These are phyloP conservation scores for Toxotes jaculatrix DNA, from an alignment of 2,113 vertebrate species.

Conservation along the genomic window DNA sequence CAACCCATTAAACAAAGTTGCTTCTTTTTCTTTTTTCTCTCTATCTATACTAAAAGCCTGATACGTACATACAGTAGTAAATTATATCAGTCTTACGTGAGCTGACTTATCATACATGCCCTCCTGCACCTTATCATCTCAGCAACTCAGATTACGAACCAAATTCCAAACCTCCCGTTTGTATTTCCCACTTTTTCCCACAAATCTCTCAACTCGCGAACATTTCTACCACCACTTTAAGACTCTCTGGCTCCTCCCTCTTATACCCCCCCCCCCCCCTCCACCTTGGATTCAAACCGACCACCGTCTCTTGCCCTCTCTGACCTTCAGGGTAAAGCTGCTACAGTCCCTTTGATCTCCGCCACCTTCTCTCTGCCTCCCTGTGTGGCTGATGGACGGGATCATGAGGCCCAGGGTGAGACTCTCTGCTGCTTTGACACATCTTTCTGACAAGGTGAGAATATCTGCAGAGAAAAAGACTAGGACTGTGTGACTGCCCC, in stretches of 20 bases:
- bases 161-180: background rate
- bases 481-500: background rate
- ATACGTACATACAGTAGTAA: background rate
- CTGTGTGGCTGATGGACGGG: conserved; percentile 59
- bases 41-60: background rate
- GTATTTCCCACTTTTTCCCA: background rate
- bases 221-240: conserved; percentile 11
- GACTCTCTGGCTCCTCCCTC: conserved; percentile 10
- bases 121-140: too few relatives aligned
- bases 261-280: background rate
- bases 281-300: conserved; percentile 22
- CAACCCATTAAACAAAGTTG: conserved; percentile 1
- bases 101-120: too few relatives aligned
- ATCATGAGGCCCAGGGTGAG: conserved; percentile 50
- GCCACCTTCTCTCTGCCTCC: background rate
- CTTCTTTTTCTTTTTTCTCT: background rate
- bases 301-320: conserved; percentile 15
- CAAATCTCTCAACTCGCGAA: background rate
- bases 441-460: conserved; percentile 78
- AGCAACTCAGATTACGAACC: background rate
- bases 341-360: conserved; percentile 42
- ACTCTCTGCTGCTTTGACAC: conserved; percentile 58
- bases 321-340: conserved; percentile 51
- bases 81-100: background rate
- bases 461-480: conserved; percentile 49